Percentiles rank a stretch among this genome's conserved stretches.
These are phyloP conservation scores for Callospermophilus lateralis DNA, from an alignment of 2,113 vertebrate genomes.

Conservation along the genomic window DNA sequence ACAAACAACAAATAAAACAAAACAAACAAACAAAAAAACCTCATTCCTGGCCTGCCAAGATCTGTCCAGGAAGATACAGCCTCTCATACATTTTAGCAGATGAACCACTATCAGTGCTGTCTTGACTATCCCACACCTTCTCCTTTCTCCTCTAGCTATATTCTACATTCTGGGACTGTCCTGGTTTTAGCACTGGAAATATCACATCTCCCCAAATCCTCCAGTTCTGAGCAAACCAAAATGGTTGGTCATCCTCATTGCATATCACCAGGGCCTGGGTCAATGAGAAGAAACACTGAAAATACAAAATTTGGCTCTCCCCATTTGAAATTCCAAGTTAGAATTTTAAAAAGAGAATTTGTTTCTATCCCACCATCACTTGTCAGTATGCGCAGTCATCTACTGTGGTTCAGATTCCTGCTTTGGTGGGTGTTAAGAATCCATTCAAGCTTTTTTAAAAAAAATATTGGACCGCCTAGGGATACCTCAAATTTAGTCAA, in stretches of 20 bases:
- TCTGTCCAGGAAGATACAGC: slow-evolving; percentile 37
- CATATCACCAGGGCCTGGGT: not conserved
- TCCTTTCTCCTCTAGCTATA: not conserved
- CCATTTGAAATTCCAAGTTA: slow-evolving; percentile 54
- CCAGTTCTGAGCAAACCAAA: not conserved
- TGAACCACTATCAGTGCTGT: not conserved
- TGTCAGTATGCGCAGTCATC: not conserved
- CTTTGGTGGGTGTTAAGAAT: not conserved
- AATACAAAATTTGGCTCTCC: not conserved
- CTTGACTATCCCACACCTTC: not conserved
- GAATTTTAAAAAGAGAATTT: slow-evolving; percentile 32
- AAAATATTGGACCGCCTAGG: not conserved
- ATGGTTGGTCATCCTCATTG: not conserved
- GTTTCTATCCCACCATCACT: slow-evolving; percentile 27
- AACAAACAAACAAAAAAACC: not conserved
- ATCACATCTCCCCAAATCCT: not conserved
- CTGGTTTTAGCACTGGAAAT: not conserved
- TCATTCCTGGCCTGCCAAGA: slow-evolving; percentile 25
- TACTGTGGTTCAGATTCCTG: slow-evolving; percentile 1
- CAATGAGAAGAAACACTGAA: not conserved
- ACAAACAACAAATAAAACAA: too few relatives aligned
- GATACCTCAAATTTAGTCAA: not conserved
- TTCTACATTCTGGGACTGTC: slow-evolving; percentile 30
- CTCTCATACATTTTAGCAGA: not conserved
- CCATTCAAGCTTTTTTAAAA: not conserved